These are phyloP conservation scores for Paedocypris sp. DNA, from an alignment of 2,113 vertebrate genomes.

Conservation along the genomic window DNA sequence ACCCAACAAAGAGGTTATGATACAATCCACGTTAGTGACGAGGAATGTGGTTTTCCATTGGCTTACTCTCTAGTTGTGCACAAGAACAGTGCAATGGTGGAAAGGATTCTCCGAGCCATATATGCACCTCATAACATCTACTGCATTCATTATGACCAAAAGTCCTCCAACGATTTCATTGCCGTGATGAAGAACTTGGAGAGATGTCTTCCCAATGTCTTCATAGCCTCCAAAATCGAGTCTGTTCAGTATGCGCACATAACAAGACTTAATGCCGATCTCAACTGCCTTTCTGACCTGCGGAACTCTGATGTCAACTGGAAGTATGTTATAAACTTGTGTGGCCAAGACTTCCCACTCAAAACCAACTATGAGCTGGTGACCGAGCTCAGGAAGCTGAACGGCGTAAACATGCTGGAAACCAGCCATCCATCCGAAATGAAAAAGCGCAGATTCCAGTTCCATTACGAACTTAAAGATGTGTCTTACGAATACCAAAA, in stretches of 20 bases:
- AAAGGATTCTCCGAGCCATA: conserved; percentile 74
- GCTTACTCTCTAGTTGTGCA: conserved; percentile 89
- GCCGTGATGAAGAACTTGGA: conserved; percentile 72
- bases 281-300: conserved; percentile 83
- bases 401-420: conserved; percentile 82
- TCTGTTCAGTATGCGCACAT: conserved; percentile 78
- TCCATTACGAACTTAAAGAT: conserved; percentile 65
- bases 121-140: conserved; percentile 79
- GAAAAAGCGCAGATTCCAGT: conserved; percentile 76
- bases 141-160: conserved; percentile 85
- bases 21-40: conserved; percentile 55
- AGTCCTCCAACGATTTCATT: conserved; percentile 69
- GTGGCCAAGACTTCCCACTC: conserved; percentile 88
- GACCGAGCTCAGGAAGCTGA: conserved; percentile 66
- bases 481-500: conserved; percentile 67
- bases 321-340: conserved; percentile 86
- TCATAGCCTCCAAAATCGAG: conserved; percentile 81
- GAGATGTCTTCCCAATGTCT: conserved; percentile 75
- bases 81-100: conserved; percentile 82
- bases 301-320: conserved; percentile 66
- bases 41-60: conserved; percentile 71
- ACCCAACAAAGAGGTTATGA: conserved; percentile 60
- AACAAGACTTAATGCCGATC: conserved; percentile 79
- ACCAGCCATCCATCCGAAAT: conserved; percentile 64
- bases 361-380: conserved; percentile 78